A percentile compares a stretch with the other conserved stretches of the same genome.
These are phyloP conservation scores for Macropis europaea DNA, from an alignment of 2,888 invertebrate genomes.

Conservation along the genomic window DNA sequence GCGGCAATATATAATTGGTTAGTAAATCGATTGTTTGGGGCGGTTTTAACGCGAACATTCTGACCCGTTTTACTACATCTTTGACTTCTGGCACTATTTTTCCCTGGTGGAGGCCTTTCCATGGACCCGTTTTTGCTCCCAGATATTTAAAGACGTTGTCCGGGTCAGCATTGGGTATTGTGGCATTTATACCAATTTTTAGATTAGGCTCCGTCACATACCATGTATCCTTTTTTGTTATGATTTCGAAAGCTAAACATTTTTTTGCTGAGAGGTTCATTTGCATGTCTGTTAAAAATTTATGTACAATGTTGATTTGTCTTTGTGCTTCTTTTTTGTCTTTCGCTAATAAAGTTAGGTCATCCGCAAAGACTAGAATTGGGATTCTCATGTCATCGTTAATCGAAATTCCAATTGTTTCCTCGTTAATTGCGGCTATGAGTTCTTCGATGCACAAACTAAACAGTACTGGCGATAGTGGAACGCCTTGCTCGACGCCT, in stretches of 20 bases:
- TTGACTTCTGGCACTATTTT: background rate
- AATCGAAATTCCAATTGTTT: background rate
- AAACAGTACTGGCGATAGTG: conserved; percentile 50
- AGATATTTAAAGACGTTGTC: conserved; percentile 1
- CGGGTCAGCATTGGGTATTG: background rate
- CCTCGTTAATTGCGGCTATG: conserved; percentile 47
- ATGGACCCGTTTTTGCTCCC: conserved; percentile 3
- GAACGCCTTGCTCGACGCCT: conserved; percentile 81
- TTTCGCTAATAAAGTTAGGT: conserved; percentile 27
- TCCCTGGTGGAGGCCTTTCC: background rate
- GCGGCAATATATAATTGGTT: background rate
- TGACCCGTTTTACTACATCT: background rate
- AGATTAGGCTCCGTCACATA: conserved; percentile 24
- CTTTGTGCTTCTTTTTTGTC: background rate
- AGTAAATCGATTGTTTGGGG: conserved; percentile 30
- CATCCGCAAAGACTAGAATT: conserved; percentile 51
- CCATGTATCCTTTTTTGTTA: conserved; percentile 1
- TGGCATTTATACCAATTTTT: rapidly evolving
- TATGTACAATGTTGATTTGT: background rate
- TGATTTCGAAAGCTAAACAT: conserved; percentile 24
- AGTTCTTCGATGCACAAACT: conserved; percentile 58
- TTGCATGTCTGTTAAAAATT: background rate
- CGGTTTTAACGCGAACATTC: conserved; percentile 16
- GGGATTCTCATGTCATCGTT: background rate
- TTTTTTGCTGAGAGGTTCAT: conserved; percentile 40